Percentiles rank a stretch among this genome's conserved stretches.
These are phyloP conservation scores for Phrynosoma platyrhinos DNA, from an alignment of 2,113 vertebrate species.

Conservation along the genomic window DNA sequence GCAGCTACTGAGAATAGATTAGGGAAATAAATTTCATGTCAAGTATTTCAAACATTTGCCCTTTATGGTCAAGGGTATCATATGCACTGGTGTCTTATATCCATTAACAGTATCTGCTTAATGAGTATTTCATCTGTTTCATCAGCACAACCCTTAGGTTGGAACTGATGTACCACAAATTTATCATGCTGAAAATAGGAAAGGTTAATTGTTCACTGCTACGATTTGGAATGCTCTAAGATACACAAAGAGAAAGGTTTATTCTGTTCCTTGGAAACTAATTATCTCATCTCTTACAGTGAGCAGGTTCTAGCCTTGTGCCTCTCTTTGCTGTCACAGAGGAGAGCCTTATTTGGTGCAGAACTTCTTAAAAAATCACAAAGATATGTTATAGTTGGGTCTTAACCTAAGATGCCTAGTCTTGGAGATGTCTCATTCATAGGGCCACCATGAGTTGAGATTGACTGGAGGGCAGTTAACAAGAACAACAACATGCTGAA, in stretches of 20 bases:
- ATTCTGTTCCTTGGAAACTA: neutral
- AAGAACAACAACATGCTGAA: too few species aligned
- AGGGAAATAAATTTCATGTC: neutral
- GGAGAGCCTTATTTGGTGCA: neutral
- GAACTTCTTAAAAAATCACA: neutral
- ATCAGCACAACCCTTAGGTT: neutral
- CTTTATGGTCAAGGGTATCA: neutral
- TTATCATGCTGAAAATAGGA: slow-evolving; percentile 17
- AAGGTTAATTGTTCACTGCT: slow-evolving; percentile 1
- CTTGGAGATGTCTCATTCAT: neutral
- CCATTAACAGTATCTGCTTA: slow-evolving; percentile 9
- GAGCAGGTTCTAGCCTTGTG: neutral
- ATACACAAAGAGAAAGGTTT: neutral
- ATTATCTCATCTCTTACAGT: neutral
- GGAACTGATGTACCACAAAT: neutral
- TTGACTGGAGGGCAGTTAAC: too few species aligned
- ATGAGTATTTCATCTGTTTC: neutral
- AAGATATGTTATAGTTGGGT: slow-evolving; percentile 19
- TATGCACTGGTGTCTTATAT: neutral
- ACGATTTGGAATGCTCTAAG: neutral
- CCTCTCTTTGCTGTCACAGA: neutral
- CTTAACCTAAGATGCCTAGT: neutral
- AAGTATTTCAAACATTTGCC: neutral
- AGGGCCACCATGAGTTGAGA: too few species aligned
- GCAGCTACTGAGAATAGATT: neutral